phyloP scores from a whole-genome alignment of 2,888 invertebrate species.

The Lucinisca nassula region DNA sequence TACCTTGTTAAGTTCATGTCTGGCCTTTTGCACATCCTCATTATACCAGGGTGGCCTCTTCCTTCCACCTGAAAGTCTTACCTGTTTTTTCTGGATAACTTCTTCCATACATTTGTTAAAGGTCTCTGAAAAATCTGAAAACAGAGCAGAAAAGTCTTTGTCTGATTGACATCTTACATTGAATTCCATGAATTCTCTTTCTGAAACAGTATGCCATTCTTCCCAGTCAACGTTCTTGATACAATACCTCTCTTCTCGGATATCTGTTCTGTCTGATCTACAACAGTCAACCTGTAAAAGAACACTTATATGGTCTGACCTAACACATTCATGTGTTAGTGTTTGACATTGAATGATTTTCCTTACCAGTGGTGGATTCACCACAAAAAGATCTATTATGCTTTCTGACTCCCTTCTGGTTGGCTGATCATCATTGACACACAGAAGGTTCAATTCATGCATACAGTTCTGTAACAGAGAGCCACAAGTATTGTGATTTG shows the following conservation, averaged over 20 bases:
- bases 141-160: background rate
- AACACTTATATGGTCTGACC: background rate
- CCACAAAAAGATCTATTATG: background rate
- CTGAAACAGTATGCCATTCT: background rate
- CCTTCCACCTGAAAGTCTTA: background rate
- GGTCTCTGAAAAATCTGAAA: background rate
- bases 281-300: background rate
- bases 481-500: background rate
- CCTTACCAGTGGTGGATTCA: background rate
- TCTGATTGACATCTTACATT: background rate
- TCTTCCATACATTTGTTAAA: constrained; percentile 14
- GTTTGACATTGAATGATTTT: background rate
- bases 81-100: background rate
- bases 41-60: constrained; percentile 8
- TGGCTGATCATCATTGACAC: background rate
- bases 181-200: background rate
- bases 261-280: background rate
- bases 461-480: background rate
- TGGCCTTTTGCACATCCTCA: background rate
- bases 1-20: background rate
- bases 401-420: background rate
- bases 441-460: background rate
- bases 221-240: background rate
- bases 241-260: background rate
- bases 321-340: background rate